Evolutionary conservation across 2,888 invertebrate genomes (phyloP).

Genomic region (Lissocephala sabroskyi): DNA sequence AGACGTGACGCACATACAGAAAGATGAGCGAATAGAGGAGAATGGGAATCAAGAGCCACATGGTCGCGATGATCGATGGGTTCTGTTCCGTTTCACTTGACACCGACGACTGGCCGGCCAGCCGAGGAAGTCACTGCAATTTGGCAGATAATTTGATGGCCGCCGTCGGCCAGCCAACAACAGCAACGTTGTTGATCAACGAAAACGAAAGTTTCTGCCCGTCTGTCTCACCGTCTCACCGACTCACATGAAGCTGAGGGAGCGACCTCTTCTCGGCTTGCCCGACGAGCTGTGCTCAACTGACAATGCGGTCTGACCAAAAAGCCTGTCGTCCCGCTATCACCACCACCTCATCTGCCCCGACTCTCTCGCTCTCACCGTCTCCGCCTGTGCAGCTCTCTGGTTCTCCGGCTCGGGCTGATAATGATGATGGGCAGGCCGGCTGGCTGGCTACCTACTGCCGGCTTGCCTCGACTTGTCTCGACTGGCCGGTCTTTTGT

Average conservation of each 20-base stretch:
- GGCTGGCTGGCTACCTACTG: slow-evolving; percentile 2
- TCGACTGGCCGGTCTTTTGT: too few relatives aligned
- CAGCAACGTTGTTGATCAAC: slow-evolving; percentile 50
- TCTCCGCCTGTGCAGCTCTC: slow-evolving; percentile 7
- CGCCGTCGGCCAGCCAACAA: slow-evolving; percentile 10
- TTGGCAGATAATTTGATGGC: slow-evolving; percentile 28
- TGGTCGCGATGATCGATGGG: slow-evolving; percentile 20
- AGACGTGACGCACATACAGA: slow-evolving; percentile 60
- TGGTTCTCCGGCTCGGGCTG: slow-evolving; percentile 8
- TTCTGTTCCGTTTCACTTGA: slow-evolving; percentile 1
- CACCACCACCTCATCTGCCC: slow-evolving; percentile 20
- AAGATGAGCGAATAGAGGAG: slow-evolving; percentile 46
- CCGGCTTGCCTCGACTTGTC: slow-evolving; percentile 12
- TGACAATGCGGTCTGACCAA: slow-evolving; percentile 24
- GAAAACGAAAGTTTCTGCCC: neutral
- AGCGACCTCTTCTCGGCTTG: slow-evolving; percentile 9
- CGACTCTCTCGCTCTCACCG: slow-evolving; percentile 1
- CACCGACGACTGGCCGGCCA: neutral
- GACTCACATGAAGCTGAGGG: too few relatives aligned
- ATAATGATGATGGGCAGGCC: slow-evolving; percentile 1
- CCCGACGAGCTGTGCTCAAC: slow-evolving; percentile 21
- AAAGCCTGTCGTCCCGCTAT: slow-evolving; percentile 30
- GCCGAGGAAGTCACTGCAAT: neutral
- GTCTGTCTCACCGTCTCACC: too few relatives aligned
- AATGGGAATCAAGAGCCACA: slow-evolving; percentile 67